Conservation (phyloP, 2,113 vertebrate species). For the Mirza zaza region DNA sequence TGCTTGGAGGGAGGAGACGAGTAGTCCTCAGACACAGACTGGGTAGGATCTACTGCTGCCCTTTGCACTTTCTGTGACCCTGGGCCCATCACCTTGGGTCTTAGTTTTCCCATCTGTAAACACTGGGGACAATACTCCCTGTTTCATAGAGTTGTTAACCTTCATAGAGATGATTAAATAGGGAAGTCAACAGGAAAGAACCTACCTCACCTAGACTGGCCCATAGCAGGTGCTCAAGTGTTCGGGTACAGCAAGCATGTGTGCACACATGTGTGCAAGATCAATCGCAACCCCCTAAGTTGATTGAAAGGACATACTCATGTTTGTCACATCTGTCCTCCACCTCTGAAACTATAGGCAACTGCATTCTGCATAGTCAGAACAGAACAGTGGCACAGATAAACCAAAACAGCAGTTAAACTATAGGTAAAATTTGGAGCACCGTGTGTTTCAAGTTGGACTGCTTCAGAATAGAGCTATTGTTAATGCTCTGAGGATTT, state of each 20-base stretch:
- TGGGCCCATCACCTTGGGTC: neutral
- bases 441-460: neutral
- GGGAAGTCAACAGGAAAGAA: neutral
- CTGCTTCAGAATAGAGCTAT: neutral
- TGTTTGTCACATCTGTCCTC: neutral
- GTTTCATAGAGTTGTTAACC: neutral
- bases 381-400: neutral
- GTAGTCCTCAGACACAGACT: neutral
- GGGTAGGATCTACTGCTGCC: neutral
- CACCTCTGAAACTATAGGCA: neutral
- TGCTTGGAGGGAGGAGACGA: neutral
- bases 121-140: neutral
- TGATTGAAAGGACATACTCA: neutral
- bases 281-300: neutral
- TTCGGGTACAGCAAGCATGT: neutral
- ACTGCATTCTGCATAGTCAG: neutral
- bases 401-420: neutral
- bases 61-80: neutral
- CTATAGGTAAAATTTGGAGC: neutral
- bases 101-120: neutral
- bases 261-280: neutral
- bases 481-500: neutral
- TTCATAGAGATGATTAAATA: neutral
- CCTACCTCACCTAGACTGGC: neutral
- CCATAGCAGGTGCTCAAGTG: neutral